Conservation (phyloP, 92 coral and sea anemone genomes). For the Virgularia gustaviana region DNA sequence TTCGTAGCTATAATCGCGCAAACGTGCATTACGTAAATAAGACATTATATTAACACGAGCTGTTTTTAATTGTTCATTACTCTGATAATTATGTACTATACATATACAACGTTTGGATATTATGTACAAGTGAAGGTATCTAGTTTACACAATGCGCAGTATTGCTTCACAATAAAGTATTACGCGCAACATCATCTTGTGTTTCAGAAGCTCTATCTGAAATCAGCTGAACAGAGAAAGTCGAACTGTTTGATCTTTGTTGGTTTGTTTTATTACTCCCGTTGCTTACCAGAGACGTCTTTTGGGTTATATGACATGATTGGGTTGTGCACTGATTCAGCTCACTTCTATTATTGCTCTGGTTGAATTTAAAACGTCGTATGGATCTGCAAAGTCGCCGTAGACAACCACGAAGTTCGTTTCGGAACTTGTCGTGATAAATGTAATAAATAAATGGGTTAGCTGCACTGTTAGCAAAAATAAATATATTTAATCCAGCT, state of each 20-base stretch:
- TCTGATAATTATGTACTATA: not conserved
- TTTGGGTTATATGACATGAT: too few species aligned
- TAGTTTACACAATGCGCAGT: not conserved
- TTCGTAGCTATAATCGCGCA: too few species aligned
- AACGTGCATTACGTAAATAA: too few species aligned
- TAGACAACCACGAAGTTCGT: conserved; percentile 53
- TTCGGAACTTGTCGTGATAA: conserved; percentile 68
- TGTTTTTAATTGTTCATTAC: too few species aligned
- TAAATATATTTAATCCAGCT: conserved; percentile 76
- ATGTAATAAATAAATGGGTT: conserved; percentile 84
- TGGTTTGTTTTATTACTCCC: too few species aligned
- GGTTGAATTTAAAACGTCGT: too few species aligned
- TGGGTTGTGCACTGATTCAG: too few species aligned
- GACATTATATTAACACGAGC: too few species aligned
- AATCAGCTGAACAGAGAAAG: not conserved
- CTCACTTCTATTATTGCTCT: too few species aligned
- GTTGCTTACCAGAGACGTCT: too few species aligned
- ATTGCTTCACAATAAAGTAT: not conserved
- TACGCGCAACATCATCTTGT: not conserved
- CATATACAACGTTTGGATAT: not conserved
- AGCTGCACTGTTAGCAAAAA: conserved; percentile 93
- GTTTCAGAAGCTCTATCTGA: not conserved
- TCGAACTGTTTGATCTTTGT: too few species aligned
- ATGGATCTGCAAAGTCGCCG: not conserved
- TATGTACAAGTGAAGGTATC: not conserved